Evolutionary conservation across 2,888 invertebrate genomes (phyloP).

Genomic region (Matsumyia berberina): DNA sequence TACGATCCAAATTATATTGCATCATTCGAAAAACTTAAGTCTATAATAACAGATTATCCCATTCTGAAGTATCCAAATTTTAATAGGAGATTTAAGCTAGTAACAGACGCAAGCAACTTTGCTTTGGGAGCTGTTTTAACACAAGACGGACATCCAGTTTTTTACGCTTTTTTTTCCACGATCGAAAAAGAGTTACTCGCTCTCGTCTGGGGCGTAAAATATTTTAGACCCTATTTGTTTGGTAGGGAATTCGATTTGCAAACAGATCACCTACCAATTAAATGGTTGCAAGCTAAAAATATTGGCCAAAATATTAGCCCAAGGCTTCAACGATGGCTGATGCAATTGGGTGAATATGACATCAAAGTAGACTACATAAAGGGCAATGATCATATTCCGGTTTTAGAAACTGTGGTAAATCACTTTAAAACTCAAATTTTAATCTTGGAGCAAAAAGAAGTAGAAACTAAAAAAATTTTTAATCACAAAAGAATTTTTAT

Average conservation of each 20-base stretch:
- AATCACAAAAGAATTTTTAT: conserved; percentile 61
- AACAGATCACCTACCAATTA: too few relatives aligned
- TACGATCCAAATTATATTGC: conserved; percentile 4
- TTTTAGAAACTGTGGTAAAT: too few relatives aligned
- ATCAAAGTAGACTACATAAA: conserved; percentile 64
- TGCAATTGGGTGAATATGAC: conserved; percentile 66
- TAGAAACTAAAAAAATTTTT: too few relatives aligned
- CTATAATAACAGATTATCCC: not conserved
- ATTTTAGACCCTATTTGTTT: too few relatives aligned
- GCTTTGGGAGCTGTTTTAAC: not conserved
- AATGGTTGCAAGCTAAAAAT: not conserved
- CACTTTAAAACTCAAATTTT: too few relatives aligned
- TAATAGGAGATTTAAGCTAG: conserved; percentile 4
- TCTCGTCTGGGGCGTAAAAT: too few relatives aligned
- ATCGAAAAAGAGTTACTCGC: too few relatives aligned
- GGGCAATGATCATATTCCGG: conserved; percentile 67
- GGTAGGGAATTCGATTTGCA: too few relatives aligned
- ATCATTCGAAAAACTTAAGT: conserved; percentile 7
- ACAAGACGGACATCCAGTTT: not conserved
- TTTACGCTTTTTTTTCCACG: too few relatives aligned
- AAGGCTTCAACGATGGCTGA: conserved; percentile 56
- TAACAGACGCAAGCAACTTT: conserved; percentile 1
- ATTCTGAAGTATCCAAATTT: conserved; percentile 4
- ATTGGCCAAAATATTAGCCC: conserved; percentile 56
- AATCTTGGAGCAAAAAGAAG: too few relatives aligned